Percentiles rank a stretch among this genome's conserved stretches.
These are phyloP conservation scores for Heliconius ethilla DNA, from an alignment of 2,888 invertebrate genomes.

Conservation along the genomic window DNA sequence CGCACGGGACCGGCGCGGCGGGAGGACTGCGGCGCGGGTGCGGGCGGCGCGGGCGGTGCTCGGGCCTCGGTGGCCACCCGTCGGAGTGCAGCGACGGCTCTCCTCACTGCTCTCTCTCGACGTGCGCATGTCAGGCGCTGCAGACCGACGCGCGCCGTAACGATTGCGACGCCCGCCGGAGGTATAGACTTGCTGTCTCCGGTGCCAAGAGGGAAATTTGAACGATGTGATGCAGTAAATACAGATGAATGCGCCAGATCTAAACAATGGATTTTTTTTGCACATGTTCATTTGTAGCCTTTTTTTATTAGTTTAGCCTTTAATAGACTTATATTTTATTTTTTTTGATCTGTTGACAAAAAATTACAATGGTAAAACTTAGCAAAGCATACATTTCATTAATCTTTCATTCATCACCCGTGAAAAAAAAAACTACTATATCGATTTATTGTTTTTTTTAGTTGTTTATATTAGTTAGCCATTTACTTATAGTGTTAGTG, in stretches of 20 bases:
- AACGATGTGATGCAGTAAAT: slow-evolving; percentile 65
- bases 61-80: slow-evolving; percentile 58
- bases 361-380: background rate
- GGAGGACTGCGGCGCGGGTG: slow-evolving; percentile 75
- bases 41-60: slow-evolving; percentile 49
- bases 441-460: background rate
- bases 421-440: background rate
- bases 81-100: slow-evolving; percentile 65
- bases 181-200: slow-evolving; percentile 79
- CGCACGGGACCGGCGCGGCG: slow-evolving; percentile 76
- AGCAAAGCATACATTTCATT: background rate
- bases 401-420: background rate
- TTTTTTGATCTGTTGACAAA: background rate
- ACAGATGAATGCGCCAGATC: slow-evolving; percentile 58
- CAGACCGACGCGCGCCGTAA: slow-evolving; percentile 77
- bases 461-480: background rate
- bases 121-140: slow-evolving; percentile 78
- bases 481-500: background rate
- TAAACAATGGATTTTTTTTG: background rate
- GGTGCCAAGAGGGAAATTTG: slow-evolving; percentile 69
- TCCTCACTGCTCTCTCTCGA: slow-evolving; percentile 67
- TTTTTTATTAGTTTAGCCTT: slow-evolving; percentile 37
- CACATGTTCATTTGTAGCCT: slow-evolving; percentile 34
- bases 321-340: background rate
- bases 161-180: slow-evolving; percentile 72